A percentile compares a stretch with the other conserved stretches of the same genome.
Evolutionary conservation across 2,888 invertebrate species (phyloP).

Genomic region (Leistus spinibarbis): DNA sequence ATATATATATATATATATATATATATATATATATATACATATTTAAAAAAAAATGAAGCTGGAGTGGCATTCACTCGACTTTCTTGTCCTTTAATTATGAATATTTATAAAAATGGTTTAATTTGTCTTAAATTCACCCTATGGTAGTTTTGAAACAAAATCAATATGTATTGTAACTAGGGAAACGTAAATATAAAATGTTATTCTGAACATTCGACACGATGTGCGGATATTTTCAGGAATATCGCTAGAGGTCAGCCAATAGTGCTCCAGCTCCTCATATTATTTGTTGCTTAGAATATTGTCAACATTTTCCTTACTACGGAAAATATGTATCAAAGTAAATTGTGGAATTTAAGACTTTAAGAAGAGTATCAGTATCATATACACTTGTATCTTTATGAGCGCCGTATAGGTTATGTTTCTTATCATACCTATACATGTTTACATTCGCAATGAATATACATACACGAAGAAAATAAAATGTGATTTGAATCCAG

Average conservation of each 20-base stretch:
- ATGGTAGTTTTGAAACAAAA: no score
- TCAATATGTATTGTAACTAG: no score
- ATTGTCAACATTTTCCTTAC: background rate
- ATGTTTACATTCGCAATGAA: background rate
- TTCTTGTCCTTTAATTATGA: no score
- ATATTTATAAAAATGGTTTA: no score
- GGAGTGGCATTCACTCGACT: no score
- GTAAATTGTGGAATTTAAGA: background rate
- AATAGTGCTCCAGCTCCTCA: no score
- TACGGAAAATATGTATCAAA: background rate
- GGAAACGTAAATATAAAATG: background rate
- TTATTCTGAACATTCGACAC: background rate
- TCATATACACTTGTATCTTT: background rate
- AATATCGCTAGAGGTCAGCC: background rate
- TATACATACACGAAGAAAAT: background rate
- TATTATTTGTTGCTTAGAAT: background rate
- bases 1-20: slow-evolving; percentile 4
- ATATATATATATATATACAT: slow-evolving; percentile 4
- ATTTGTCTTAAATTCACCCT: no score
- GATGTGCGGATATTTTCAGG: background rate
- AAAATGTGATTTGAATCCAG: background rate
- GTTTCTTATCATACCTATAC: background rate
- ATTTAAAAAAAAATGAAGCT: background rate
- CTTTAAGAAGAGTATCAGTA: background rate
- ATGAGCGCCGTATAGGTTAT: background rate